Evolutionary conservation across 1,140 invertebrate species (phyloP).

Genomic region (Pygmarrhopalites habei): DNA sequence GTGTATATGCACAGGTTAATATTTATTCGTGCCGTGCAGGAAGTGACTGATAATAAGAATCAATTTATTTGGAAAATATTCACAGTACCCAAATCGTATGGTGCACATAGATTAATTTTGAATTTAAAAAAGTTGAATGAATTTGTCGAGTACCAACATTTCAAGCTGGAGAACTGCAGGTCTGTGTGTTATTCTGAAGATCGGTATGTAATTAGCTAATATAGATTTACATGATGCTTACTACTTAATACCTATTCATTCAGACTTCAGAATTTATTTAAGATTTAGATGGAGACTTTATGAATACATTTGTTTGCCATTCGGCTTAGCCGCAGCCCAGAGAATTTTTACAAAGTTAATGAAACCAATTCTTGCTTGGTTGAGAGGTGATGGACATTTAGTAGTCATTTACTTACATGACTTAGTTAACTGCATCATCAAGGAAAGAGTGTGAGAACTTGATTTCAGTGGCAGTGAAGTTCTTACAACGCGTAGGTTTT

Average conservation of each 20-base stretch:
- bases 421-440: not conserved
- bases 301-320: conserved; percentile 22
- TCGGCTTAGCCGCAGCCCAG: conserved; percentile 19
- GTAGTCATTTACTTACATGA: conserved; percentile 26
- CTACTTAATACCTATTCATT: conserved; percentile 3
- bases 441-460: not conserved
- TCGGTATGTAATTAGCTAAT: conserved; percentile 5
- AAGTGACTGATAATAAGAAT: not conserved
- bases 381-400: conserved; percentile 3
- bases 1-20: not conserved
- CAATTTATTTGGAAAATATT: conserved; percentile 9
- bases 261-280: conserved; percentile 14
- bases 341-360: conserved; percentile 26
- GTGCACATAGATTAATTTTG: conserved; percentile 15
- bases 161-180: conserved; percentile 25
- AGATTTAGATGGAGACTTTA: conserved; percentile 16
- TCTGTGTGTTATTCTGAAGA: conserved; percentile 2
- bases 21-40: not conserved
- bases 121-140: conserved; percentile 16
- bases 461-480: not conserved
- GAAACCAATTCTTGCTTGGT: conserved; percentile 11
- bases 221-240: conserved; percentile 30
- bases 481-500: conserved; percentile 16
- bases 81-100: too few species aligned
- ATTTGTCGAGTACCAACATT: conserved; percentile 7